These are phyloP conservation scores for Zoanthus gigantus DNA, from an alignment of 92 coral and sea anemone species.

Conservation along the genomic window DNA sequence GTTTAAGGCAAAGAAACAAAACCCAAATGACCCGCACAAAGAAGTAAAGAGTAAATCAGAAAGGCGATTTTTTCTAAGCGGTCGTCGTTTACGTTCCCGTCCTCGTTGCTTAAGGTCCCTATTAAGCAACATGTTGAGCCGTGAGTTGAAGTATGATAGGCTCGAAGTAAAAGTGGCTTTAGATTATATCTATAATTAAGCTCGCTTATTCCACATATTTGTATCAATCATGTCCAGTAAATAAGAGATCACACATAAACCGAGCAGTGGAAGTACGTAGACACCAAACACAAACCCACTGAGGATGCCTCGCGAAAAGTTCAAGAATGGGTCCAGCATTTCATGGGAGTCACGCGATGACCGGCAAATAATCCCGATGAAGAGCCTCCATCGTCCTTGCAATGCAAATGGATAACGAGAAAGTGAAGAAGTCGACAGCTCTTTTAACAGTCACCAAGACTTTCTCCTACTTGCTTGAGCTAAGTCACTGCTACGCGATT, in stretches of 20 bases:
- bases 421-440: not conserved
- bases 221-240: not conserved
- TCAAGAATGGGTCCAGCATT: not conserved
- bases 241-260: not conserved
- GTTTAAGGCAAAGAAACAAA: too few species aligned
- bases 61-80: too few species aligned
- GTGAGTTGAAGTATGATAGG: too few species aligned
- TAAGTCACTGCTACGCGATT: not conserved
- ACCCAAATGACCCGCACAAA: too few species aligned
- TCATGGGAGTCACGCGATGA: not conserved
- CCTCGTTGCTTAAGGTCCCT: too few species aligned
- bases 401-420: not conserved
- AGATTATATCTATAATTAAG: too few species aligned
- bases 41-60: too few species aligned
- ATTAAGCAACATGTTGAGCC: too few species aligned
- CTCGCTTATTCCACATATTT: not conserved
- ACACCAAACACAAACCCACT: not conserved
- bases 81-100: too few species aligned
- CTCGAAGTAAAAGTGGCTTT: too few species aligned
- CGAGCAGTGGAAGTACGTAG: conserved; percentile 2
- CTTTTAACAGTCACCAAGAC: not conserved
- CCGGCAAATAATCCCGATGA: not conserved
- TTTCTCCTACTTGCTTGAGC: not conserved
- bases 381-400: not conserved
- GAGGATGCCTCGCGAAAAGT: not conserved